These are phyloP conservation scores for Tortricodes alternella DNA, from an alignment of 2,888 invertebrate species.

Conservation along the genomic window DNA sequence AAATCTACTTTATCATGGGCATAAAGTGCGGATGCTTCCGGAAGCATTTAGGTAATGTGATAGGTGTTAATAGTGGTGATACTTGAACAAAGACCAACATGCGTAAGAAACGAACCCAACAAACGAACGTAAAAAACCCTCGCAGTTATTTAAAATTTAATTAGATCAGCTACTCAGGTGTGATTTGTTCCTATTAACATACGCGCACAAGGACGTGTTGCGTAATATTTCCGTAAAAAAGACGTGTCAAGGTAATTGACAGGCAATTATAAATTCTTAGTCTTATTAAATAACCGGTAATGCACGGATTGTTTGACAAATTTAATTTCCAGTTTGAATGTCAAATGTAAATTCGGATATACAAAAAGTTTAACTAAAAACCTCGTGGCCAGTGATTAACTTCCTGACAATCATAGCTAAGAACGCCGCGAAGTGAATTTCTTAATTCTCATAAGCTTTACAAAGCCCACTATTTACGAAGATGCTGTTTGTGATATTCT, in stretches of 20 bases:
- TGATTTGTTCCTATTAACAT: conserved; percentile 54
- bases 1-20: neutral
- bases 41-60: neutral
- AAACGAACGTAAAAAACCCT: neutral
- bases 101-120: neutral
- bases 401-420: neutral
- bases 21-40: neutral
- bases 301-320: conserved; percentile 22
- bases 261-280: conserved; percentile 43
- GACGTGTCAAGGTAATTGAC: conserved; percentile 51
- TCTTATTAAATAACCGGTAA: conserved; percentile 46
- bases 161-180: conserved; percentile 42
- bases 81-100: conserved; percentile 3
- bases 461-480: no score
- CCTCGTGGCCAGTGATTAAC: neutral
- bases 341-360: neutral
- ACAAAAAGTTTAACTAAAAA: neutral
- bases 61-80: neutral
- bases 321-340: conserved; percentile 25
- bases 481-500: no score
- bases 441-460: no score
- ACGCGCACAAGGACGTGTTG: conserved; percentile 56
- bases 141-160: conserved; percentile 32
- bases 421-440: no score
- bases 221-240: conserved; percentile 61